A percentile compares a stretch with the other conserved stretches of the same genome.
phyloP scores from a whole-genome alignment of 2,797 vertebrate species.

The Nyctibius grandis region DNA sequence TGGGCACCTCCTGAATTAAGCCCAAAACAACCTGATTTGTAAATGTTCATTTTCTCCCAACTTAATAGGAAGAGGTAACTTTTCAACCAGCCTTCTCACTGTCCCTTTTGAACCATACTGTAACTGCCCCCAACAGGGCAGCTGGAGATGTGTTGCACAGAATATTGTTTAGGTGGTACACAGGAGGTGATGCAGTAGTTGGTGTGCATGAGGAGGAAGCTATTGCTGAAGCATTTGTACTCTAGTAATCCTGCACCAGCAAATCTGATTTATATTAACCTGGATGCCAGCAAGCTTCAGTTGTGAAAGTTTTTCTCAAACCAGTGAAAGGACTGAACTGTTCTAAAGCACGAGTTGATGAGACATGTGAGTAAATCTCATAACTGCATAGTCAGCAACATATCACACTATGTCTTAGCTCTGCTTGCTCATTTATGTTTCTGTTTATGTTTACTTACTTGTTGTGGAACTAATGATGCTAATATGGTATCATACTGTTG shows the following conservation, averaged over 20 bases:
- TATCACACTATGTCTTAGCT: not conserved
- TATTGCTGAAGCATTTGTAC: not conserved
- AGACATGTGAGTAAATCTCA: not conserved
- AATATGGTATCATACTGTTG: not conserved
- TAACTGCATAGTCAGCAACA: not conserved
- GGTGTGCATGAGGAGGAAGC: not conserved
- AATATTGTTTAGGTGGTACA: not conserved
- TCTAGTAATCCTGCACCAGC: not conserved
- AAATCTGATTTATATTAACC: not conserved
- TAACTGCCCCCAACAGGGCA: rapidly evolving
- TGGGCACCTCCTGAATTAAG: not conserved
- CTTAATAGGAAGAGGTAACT: not conserved
- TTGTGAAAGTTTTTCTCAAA: not conserved
- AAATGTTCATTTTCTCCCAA: not conserved
- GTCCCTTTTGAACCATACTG: not conserved
- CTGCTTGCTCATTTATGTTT: not conserved
- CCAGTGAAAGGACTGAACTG: not conserved
- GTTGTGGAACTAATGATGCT: not conserved
- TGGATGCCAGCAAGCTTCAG: rapidly evolving
- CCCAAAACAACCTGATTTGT: not conserved
- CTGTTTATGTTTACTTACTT: not conserved
- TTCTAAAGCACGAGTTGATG: not conserved
- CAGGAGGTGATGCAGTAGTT: not conserved
- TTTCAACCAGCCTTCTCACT: not conserved
- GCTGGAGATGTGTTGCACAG: not conserved